Conservation (phyloP, 2,888 invertebrate genomes). For the Halocaridina rubra region DNA sequence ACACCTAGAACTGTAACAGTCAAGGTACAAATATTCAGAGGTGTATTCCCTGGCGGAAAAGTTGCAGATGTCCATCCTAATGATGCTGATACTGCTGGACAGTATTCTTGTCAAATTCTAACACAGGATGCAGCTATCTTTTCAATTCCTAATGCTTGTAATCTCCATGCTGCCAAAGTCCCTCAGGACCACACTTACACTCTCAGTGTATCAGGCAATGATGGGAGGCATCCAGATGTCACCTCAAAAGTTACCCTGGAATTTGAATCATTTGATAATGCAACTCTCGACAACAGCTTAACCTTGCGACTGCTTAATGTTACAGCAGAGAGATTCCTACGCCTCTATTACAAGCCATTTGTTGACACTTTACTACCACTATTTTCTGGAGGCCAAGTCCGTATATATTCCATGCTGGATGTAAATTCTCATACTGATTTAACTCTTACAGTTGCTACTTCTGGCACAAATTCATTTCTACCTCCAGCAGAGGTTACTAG, state of each 20-base stretch:
- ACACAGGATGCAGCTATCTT: constrained; percentile 69
- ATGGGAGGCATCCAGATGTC: constrained; percentile 88
- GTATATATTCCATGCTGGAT: constrained; percentile 61
- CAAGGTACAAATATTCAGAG: constrained; percentile 73
- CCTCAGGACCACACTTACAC: constrained; percentile 70
- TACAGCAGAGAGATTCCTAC: constrained; percentile 81
- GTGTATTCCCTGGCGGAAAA: constrained; percentile 80
- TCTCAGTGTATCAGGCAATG: constrained; percentile 86
- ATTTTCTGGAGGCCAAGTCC: constrained; percentile 69
- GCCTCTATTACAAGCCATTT: constrained; percentile 80
- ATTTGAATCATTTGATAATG: constrained; percentile 83
- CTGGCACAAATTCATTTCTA: constrained; percentile 73
- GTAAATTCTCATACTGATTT: constrained; percentile 61
- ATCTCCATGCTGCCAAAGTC: constrained; percentile 80
- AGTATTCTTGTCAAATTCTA: constrained; percentile 86
- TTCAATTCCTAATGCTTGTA: constrained; percentile 80
- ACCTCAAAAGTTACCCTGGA: constrained; percentile 87
- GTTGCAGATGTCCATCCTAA: constrained; percentile 93
- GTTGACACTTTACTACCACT: constrained; percentile 78
- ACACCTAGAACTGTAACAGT: constrained; percentile 84
- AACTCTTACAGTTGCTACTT: constrained; percentile 47
- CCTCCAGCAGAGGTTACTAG: constrained; percentile 80
- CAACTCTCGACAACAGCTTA: constrained; percentile 84
- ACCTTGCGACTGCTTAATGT: constrained; percentile 81
- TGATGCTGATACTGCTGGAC: constrained; percentile 89